A percentile compares a stretch with the other conserved stretches of the same genome.
phyloP scores from a whole-genome alignment of 2,113 vertebrate genomes.

The Typhlomys cinereus region DNA sequence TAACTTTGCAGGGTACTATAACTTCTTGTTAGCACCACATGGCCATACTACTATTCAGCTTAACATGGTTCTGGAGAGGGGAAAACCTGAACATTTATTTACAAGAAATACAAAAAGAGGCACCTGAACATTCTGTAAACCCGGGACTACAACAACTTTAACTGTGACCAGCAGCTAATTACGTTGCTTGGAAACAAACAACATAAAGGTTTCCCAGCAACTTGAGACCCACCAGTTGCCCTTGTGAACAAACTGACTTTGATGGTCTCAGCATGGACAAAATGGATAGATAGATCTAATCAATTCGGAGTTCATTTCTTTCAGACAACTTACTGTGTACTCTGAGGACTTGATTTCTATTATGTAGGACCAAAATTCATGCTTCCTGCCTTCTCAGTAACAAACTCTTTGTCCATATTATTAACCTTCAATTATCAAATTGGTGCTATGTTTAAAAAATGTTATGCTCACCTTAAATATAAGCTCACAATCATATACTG shows the following conservation, averaged over 20 bases:
- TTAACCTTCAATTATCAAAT: background rate
- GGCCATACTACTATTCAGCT: background rate
- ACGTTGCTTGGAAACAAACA: conserved; percentile 60
- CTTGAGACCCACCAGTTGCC: background rate
- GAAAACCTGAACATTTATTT: background rate
- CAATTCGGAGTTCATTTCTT: background rate
- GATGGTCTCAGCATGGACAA: background rate
- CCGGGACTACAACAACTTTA: conserved; percentile 24
- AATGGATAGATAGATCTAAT: background rate
- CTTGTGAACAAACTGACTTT: background rate
- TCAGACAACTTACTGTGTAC: background rate
- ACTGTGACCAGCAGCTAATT: conserved; percentile 29
- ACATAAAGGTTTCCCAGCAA: conserved; percentile 48
- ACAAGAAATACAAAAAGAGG: background rate
- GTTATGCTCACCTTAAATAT: background rate
- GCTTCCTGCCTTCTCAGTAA: background rate
- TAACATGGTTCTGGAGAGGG: background rate
- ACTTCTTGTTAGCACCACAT: background rate
- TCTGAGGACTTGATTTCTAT: background rate
- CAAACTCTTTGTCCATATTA: background rate
- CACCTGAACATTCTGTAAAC: background rate
- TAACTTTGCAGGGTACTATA: fast-evolving
- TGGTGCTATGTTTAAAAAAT: background rate
- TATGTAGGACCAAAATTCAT: conserved; percentile 9
- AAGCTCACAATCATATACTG: background rate